Evolutionary conservation across 2,113 vertebrate genomes (phyloP), one percentile per base, ranked within the genome.

Genomic region (Conger conger): DNA sequence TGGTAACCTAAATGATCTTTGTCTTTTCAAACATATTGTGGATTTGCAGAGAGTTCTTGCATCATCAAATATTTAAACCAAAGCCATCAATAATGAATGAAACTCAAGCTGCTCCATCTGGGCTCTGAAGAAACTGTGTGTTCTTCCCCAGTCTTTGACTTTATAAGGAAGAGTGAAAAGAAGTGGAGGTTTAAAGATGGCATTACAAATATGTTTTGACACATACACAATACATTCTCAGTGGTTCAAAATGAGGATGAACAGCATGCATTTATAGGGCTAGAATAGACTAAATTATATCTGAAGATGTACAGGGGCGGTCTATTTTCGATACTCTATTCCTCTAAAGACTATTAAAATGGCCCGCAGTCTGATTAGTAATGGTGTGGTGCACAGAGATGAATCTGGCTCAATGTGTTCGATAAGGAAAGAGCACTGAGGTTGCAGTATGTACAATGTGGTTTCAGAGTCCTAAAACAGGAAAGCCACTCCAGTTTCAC

Each of bases 61-160:
- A n/a, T 50, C 80, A 82, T 82, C n/a, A 82, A 54, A 82, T 82
- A 82, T 82, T 82, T 82, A 82, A 57, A 82, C 45, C 9, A 33
- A 35, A 57, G n/a, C 53, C 53, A 82, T 82, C 27, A 50, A 82
- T 82, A 57, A 35, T 81, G 33, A 57, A 82, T 57, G 80, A 33
- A 57, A 35, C 38, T 82, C 50, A n/a, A 54, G n/a, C 80, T 42
- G 20, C 80, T 82, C 15, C 50, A 82, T 82, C 30, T 82, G 80
- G 57, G 30, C 79, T 38, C 27, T 82, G 53, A 57, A 57, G 68
- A 73, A 82, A 82, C 60, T 33, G 33, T 57, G 7, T 82, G 35
- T 60, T 82, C 54, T 82, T 8, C 53, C 37, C 54, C 54, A 7
- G 16, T 50, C 80, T 23, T 82, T 36, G 79, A 80, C 79, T 38